Evolutionary conservation across 2,888 invertebrate genomes (phyloP), one percentile per base, ranked within the genome.

Genomic region (Dyspetes luteomarginatus): DNA sequence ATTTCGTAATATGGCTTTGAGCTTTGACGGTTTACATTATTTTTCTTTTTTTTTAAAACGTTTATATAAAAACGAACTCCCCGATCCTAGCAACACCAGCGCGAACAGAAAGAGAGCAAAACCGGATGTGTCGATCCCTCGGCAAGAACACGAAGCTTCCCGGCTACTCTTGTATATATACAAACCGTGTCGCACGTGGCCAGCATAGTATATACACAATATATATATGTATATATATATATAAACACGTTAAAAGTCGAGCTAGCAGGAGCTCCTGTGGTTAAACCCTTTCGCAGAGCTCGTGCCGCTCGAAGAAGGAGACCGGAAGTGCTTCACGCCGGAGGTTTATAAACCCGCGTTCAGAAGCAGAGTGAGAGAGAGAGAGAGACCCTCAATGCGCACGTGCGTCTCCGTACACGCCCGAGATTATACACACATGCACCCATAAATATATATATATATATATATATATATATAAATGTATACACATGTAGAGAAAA

Each of bases 111-210:
- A 71, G 69, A 67, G 75, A 50, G 65, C 64, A 64, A 80, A 69
- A 83, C 80, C 84, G 84, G 84, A 84, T 83, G 83, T 73, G 82
- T 80, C 84, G 79, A 79, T 74, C 79, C 74, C 65, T 75, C 69
- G 69, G 74, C 50, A 65, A 71, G 74, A 79, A 65, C 69, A 30
- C 75, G 69, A 58, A 28, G 74, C 69, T 62, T 71, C 58, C 65
- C 58, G 65, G 41, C 43, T 41, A 65, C 73, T 65, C 52, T 52
- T 22, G 22, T 71, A 36, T 71, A 65, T 58, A 71, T 71, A 79
- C 75, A 73, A n/a, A 75, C 48, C 69, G 71, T 71, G 71, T 79
- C 79, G 79, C 79, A 75, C 79, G 79, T 79, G 79, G 79, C 79
- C 60, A 24, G 62, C 75, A 75, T 73, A 60, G 75, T 67, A 62